Base-by-base conservation (phyloP, 2,113 vertebrate species). In the Thomomys bottae region DNA sequence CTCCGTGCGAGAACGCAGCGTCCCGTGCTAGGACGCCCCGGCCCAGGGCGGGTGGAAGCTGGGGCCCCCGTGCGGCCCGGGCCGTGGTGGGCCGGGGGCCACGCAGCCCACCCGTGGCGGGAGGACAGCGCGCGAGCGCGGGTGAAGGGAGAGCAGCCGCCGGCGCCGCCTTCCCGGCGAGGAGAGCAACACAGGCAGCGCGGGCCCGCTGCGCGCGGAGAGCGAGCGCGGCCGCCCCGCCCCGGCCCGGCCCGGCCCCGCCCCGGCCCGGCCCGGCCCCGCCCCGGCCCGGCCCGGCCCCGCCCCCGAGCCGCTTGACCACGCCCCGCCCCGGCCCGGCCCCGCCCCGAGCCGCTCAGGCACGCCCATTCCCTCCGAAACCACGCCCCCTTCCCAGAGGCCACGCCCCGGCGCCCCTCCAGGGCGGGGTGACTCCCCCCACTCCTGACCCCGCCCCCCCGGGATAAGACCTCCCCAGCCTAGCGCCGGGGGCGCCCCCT, bases 101-200 rank as follows among this genome's bases (percentile, higher is more conserved):
- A 64, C 76, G 72, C 76, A 91, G 78, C 76, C 84, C 94, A 76
- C 87, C 59, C 61, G 84, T 77, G 9, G 84, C 54, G n/a, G 79
- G 66, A 90, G 61, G 32, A 36, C 75, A 71, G 94, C 40, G 68
- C 94, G 45, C 88, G 15, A 61, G 80, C 90, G 88, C 38, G 3
- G 40, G 30, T 34, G 38, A 82, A 15, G 85, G 6, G 1, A 81
- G 57, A 92, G 94, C 94, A 23, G 79, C 92, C 89, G 81, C 94
- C 32, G 36, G 92, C 94, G 94, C 95, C 90, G 89, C 94, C 94
- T 96, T 94, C 94, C 91, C 78, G 7, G 93, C 87, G 57, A 95
- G 95, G 93, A 92, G 79, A 63, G 49, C 30, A 0, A 79, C 61
- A 75, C 90, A 7, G 66, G 66, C 84, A 1, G 77, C 63, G 71